phyloP scores from a whole-genome alignment of 1,140 invertebrate genomes.

The Drosophila pectinifera region DNA sequence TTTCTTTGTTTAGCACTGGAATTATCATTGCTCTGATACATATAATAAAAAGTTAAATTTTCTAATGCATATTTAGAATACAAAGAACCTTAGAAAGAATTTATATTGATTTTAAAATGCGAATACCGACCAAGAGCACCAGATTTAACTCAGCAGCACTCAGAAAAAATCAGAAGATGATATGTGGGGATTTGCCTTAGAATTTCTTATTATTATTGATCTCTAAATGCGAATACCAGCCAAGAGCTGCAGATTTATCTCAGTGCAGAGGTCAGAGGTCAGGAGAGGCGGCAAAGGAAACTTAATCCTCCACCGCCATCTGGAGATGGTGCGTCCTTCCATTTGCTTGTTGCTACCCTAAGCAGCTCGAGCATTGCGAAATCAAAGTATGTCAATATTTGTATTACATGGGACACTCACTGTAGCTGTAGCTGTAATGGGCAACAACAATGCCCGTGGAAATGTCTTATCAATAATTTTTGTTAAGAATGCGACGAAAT shows the following conservation, averaged over 20 bases:
- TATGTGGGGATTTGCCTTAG: neutral
- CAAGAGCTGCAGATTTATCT: neutral
- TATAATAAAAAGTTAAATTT: neutral
- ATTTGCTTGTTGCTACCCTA: constrained; percentile 37
- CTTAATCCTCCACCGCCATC: constrained; percentile 18
- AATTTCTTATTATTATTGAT: neutral
- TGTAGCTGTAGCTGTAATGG: constrained; percentile 37
- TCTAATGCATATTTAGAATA: too few species aligned
- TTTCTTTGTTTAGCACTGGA: neutral
- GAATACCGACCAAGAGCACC: too few species aligned
- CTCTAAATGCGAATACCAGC: neutral
- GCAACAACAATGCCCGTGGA: constrained; percentile 45
- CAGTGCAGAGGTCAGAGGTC: constrained; percentile 6
- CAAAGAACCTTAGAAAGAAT: too few species aligned
- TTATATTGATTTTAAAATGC: too few species aligned
- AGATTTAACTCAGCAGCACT: too few species aligned
- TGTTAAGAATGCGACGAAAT: constrained; percentile 71
- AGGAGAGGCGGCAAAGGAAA: constrained; percentile 3
- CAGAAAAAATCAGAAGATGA: neutral
- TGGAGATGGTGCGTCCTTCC: constrained; percentile 27
- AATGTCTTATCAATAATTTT: constrained; percentile 81
- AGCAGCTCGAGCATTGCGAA: constrained; percentile 45
- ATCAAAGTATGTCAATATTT: constrained; percentile 81
- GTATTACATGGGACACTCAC: constrained; percentile 68
- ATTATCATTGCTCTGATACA: neutral